Evolutionary conservation across 2,797 vertebrate species (phyloP).

Genomic region (Onychomys arenicola): DNA sequence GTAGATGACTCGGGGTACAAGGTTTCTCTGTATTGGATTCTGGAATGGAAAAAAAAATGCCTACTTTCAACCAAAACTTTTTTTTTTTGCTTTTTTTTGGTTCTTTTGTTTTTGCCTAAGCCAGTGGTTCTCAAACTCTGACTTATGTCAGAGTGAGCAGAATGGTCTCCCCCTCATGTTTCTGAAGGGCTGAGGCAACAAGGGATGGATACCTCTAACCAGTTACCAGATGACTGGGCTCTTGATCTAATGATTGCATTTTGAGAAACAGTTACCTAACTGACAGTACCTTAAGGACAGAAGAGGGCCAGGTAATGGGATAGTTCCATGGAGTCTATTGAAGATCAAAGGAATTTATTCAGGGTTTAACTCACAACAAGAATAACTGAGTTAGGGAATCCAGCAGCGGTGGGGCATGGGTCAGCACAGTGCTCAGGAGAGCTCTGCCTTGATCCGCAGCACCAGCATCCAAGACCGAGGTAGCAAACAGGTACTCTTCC

Average conservation of each 20-base stretch:
- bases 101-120: too few relatives aligned
- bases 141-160: neutral
- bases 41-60: neutral
- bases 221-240: neutral
- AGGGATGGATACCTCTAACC: neutral
- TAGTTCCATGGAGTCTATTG: too few relatives aligned
- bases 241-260: neutral
- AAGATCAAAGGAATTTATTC: too few relatives aligned
- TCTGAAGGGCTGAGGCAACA: neutral
- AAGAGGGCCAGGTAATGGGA: too few relatives aligned
- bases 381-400: too few relatives aligned
- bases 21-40: neutral
- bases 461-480: too few relatives aligned
- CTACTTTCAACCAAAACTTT: neutral
- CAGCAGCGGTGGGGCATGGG: too few relatives aligned
- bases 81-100: too few relatives aligned
- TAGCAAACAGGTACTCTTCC: too few relatives aligned
- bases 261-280: slow-evolving; percentile 19
- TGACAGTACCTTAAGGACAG: neutral
- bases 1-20: neutral
- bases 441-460: too few relatives aligned
- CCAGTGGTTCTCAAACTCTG: neutral
- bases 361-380: too few relatives aligned
- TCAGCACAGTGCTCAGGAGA: too few relatives aligned
- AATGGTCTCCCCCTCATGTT: neutral